These are phyloP conservation scores for Nyctibius grandis DNA, from an alignment of 2,797 vertebrate species.

Conservation along the genomic window DNA sequence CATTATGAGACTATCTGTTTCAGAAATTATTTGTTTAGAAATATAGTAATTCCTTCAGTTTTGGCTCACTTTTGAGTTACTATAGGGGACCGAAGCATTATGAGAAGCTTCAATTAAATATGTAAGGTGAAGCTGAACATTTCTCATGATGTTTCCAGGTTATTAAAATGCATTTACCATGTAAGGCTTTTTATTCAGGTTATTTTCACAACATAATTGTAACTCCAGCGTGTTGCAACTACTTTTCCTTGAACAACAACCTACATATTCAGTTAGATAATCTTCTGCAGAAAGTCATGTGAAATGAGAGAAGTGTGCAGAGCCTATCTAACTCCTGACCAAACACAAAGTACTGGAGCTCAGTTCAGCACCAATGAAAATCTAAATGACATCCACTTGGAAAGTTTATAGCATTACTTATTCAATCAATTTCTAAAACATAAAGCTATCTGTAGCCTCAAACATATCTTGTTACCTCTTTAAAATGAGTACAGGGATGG, in stretches of 20 bases:
- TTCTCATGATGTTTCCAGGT: neutral
- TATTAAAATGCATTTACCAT: neutral
- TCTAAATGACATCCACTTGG: neutral
- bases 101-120: neutral
- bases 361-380: neutral
- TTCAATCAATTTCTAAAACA: neutral
- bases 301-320: neutral
- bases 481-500: neutral
- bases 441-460: neutral
- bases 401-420: neutral
- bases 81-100: neutral
- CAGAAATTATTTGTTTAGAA: conserved; percentile 13
- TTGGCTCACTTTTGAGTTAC: neutral
- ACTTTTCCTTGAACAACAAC: neutral
- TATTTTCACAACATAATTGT: neutral
- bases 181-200: neutral
- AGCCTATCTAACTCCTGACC: neutral
- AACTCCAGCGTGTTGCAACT: neutral
- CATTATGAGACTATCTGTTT: neutral
- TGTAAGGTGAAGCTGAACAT: neutral
- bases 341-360: neutral
- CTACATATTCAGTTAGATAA: neutral
- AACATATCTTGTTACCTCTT: neutral
- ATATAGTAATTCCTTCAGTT: neutral
- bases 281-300: neutral